Evolutionary conservation across 2,888 invertebrate species (phyloP), one percentile per base, ranked within the genome.

Genomic region (Metallyticus violacea): DNA sequence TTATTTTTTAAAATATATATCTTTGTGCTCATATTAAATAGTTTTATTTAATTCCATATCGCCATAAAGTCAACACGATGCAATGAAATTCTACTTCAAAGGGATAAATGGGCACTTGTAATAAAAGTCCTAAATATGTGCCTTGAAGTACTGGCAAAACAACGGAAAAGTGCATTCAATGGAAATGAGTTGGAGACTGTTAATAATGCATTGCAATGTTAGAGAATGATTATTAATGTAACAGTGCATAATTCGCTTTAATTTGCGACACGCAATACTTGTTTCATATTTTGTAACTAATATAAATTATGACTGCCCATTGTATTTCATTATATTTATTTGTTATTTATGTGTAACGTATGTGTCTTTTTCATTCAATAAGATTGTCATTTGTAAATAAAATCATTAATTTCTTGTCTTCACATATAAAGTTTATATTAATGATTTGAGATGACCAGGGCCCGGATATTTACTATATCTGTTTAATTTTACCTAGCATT

Each of bases 341-440:
- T 83, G 77, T 83, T 77, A 83, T 83, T 83, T 83, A 83, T 77
- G 77, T 83, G 83, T 77, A 77, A 25, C 22, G 7, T 83, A 22
- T 76, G 26, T 83, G 83, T 83, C 77, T 77, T 25, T 26, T 82
- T 83, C 77, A 83, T 40, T 83, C 40, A 62, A 77, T 82, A 76
- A 76, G 26, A 62, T 81, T 83, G 26, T 15, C 22, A 83, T 83
- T 83, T 83, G 83, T 83, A 83, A 83, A 83, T 83, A 83, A 83
- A 83, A 1, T 62, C 27, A 76, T 28, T 77, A 27, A 83, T 83
- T 83, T 77, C 83, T 83, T 83, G 83, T 62, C 83, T 83, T 77
- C 40, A 83, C 15, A 26, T 79, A 62, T 15, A 62, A 9, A 2
- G 9, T 62, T 62, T 22, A 62, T 15, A 29, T 29, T 29, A 3